Base-by-base conservation (phyloP, 1,140 invertebrate species). In the Rhizoglyphus robini region DNA sequence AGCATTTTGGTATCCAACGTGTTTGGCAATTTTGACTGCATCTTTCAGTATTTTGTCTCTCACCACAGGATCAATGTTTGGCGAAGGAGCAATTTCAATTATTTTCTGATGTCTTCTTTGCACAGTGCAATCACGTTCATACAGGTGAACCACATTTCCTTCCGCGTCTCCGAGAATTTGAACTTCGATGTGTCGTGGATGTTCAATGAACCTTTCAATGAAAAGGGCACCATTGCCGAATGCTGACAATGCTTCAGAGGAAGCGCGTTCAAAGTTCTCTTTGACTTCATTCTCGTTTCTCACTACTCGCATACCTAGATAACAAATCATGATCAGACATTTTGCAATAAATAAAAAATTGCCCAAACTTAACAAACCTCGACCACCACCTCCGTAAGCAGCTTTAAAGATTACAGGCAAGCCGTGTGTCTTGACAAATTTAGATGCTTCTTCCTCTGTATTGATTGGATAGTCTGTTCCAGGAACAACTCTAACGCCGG, bases 211-310 rank as follows among this genome's bases (percentile, higher is more conserved):
- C 71, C 95, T 89, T 75, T 99, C 96, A 65, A 99, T 93, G 75
- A 99, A 99, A 83, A 99, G 87, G 23, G 91, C 88, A 2, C 96
- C 96, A 77, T 99, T 90, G 34, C 96, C 96, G 78, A 99, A 99
- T 11, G 96, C 92, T 29, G 90, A 85, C 69, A 85, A 79, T 0
- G 96, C 96, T 78, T 99, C 96, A 0, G 94, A 97, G 13, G 84
- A 88, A 0, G 96, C 96, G 69, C 94, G 81, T 58, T 87, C 80
- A 74, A 97, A 99, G 70, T 84, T 84, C 73, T 96, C 92, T 71
- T 84, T 83, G 0, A 99, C 87, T 70, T 99, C 91, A 79, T 90
- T 86, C 83, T 95, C 87, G 71, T 88, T 86, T 23, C 82, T 83
- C 0, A 99, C 94, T 0, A 97, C 92, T 66, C 96, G 81, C 95